Conservation (phyloP, 2,888 invertebrate species). For the Horisme vitalbata region DNA sequence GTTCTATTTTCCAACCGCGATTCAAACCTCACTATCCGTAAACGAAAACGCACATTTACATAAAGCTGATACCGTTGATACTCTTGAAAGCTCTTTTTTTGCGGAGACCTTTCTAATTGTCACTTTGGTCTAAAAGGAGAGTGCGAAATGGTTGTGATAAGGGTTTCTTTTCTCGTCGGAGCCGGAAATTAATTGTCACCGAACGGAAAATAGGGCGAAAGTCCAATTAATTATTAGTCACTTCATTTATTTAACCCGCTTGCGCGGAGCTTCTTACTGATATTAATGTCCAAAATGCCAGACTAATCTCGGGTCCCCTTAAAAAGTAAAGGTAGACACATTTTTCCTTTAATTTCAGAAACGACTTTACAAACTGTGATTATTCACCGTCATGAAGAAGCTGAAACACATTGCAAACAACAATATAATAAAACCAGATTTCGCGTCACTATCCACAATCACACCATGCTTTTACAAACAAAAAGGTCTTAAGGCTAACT, state of each 20-base stretch:
- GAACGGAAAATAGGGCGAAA: constrained; percentile 82
- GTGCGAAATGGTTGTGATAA: constrained; percentile 75
- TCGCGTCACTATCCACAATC: constrained; percentile 56
- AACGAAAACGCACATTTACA: constrained; percentile 36
- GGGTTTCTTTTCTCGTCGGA: constrained; percentile 77
- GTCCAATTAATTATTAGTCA: constrained; percentile 82
- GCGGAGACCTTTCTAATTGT: constrained; percentile 60
- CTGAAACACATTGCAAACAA: constrained; percentile 13
- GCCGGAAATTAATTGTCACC: constrained; percentile 82
- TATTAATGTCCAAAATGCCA: constrained; percentile 71
- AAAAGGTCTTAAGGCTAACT: constrained; percentile 63
- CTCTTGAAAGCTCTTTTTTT: constrained; percentile 41
- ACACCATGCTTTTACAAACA: constrained; percentile 55
- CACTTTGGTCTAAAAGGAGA: constrained; percentile 64
- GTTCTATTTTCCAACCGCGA: constrained; percentile 35
- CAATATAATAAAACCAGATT: constrained; percentile 41
- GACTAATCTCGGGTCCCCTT: constrained; percentile 60
- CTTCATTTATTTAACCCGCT: constrained; percentile 81
- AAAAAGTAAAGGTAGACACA: constrained; percentile 43
- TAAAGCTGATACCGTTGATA: constrained; percentile 35
- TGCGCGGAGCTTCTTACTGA: constrained; percentile 68
- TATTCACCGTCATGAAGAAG: constrained; percentile 20
- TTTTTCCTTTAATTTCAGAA: constrained; percentile 46
- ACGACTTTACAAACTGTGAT: constrained; percentile 30
- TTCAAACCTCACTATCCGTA: constrained; percentile 22